Conservation (phyloP, 1,140 invertebrate genomes). For the Holotrichia oblita region DNA sequence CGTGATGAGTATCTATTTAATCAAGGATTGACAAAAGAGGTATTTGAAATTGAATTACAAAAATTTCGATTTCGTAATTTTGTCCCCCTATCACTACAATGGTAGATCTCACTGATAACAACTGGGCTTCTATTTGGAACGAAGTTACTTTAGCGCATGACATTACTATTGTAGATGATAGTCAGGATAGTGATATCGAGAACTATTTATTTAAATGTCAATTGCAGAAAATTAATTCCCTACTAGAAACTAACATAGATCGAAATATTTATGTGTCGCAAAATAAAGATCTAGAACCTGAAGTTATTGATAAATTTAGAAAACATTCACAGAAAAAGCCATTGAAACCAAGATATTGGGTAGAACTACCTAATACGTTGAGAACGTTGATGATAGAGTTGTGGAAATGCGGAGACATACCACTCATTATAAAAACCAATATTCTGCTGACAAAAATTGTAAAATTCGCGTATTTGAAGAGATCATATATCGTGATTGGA, state of each 20-base stretch:
- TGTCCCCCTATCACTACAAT: not conserved
- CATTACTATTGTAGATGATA: not conserved
- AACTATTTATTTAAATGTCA: not conserved
- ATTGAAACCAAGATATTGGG: constrained; percentile 4
- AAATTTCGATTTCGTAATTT: not conserved
- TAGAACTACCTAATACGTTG: not conserved
- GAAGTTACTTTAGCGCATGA: not conserved
- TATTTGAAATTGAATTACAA: too few species aligned
- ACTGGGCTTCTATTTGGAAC: not conserved
- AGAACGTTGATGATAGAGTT: not conserved
- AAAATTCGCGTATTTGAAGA: not conserved
- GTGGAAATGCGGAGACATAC: not conserved
- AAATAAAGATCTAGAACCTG: not conserved
- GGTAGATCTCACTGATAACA: not conserved
- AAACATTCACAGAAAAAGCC: not conserved
- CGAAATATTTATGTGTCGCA: not conserved
- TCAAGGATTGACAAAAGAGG: not conserved
- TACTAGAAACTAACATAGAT: not conserved
- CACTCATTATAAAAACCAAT: not conserved
- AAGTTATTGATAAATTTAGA: not conserved
- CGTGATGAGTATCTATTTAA: not conserved
- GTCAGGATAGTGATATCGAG: not conserved
- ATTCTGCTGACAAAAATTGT: not conserved
- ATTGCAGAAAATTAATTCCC: not conserved
- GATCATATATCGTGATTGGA: not conserved